phyloP scores from a whole-genome alignment of 2,113 vertebrate species.

The Leucoraja erinaceus region DNA sequence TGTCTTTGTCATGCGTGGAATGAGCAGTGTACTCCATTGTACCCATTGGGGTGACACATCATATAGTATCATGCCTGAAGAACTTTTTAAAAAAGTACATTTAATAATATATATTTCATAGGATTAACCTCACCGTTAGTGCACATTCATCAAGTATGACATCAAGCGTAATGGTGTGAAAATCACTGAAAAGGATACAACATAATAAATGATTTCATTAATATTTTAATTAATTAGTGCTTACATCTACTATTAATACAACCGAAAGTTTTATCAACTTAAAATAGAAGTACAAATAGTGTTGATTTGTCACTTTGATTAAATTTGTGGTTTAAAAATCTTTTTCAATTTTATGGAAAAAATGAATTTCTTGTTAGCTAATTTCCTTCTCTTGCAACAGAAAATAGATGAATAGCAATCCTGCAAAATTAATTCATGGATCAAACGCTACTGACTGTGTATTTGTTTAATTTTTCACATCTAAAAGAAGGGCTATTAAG shows the following conservation, averaged over 20 bases:
- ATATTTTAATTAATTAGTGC: conserved; percentile 28
- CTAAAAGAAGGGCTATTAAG: not conserved
- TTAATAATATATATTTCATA: conserved; percentile 8
- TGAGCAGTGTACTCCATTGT: conserved; percentile 5
- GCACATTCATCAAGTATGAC: conserved; percentile 32
- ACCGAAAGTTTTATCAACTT: not conserved
- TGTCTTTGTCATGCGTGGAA: not conserved
- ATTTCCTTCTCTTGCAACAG: not conserved
- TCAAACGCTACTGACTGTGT: not conserved
- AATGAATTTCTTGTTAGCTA: not conserved
- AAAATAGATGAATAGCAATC: not conserved
- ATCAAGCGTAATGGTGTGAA: not conserved
- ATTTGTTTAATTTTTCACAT: not conserved
- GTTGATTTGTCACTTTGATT: conserved; percentile 11
- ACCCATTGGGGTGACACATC: not conserved
- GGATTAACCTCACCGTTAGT: conserved; percentile 19
- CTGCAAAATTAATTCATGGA: not conserved
- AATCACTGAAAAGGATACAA: conserved; percentile 21
- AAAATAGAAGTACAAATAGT: not conserved
- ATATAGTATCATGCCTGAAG: not conserved
- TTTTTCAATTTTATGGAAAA: not conserved
- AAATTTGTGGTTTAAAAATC: not conserved
- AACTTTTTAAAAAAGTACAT: not conserved
- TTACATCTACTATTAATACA: not conserved
- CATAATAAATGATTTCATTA: not conserved